Conservation (phyloP, 2,113 vertebrate genomes). For the Eleginops maclovinus region DNA sequence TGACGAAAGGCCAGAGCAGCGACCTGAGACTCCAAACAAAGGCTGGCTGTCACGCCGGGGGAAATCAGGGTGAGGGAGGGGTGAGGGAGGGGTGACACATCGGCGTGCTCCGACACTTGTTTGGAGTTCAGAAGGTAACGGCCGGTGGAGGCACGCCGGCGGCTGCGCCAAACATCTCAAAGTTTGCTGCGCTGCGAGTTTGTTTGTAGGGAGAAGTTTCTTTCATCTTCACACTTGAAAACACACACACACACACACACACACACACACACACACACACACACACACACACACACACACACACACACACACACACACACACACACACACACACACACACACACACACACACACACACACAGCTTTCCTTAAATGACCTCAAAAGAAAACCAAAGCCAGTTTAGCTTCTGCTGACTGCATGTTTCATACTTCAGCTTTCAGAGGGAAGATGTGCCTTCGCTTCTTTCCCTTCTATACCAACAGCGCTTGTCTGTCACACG, state of each 20-base stretch:
- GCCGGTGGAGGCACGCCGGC: conserved; percentile 39
- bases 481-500: background rate
- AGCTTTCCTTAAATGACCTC: too few relatives aligned
- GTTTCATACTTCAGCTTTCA: background rate
- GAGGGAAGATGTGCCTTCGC: background rate
- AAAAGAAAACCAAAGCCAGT: background rate
- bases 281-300: background rate
- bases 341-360: too few relatives aligned
- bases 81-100: conserved; percentile 14
- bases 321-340: too few relatives aligned
- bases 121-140: conserved; percentile 49
- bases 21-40: conserved; percentile 52
- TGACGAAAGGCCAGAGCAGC: conserved; percentile 50
- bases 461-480: background rate
- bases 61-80: conserved; percentile 50
- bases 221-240: conserved; percentile 16
- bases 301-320: background rate
- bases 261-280: too few relatives aligned
- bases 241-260: too few relatives aligned
- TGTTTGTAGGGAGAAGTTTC: conserved; percentile 45
- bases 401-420: background rate
- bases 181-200: conserved; percentile 34
- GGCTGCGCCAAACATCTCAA: conserved; percentile 26
- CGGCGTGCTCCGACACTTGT: conserved; percentile 31
- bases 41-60: conserved; percentile 29